Evolutionary conservation across 2,888 invertebrate genomes (phyloP).

Genomic region (Caenorhabditis zanzibari): DNA sequence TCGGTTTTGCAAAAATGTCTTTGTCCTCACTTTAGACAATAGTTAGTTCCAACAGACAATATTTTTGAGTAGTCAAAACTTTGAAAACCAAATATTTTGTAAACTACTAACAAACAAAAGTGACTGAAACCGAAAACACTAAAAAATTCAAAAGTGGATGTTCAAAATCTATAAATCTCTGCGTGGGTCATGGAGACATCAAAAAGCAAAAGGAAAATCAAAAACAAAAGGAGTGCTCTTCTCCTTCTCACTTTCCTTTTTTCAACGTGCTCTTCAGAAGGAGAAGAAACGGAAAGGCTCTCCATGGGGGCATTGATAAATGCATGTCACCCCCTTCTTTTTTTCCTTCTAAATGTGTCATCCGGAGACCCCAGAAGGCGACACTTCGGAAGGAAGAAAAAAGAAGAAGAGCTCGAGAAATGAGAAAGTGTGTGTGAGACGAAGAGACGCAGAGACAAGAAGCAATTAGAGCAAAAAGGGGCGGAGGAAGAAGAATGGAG

Average conservation of each 20-base stretch:
- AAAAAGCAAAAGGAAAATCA: conserved; percentile 5
- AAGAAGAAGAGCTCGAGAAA: not conserved
- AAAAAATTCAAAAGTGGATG: too few relatives aligned
- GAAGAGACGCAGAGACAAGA: conserved; percentile 45
- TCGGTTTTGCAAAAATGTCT: too few relatives aligned
- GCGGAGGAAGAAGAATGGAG: not conserved
- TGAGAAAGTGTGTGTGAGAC: not conserved
- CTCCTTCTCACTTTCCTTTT: not conserved
- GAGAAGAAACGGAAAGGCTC: conserved; percentile 15
- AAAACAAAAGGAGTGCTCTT: conserved; percentile 39
- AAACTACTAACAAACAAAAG: too few relatives aligned
- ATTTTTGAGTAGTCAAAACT: too few relatives aligned
- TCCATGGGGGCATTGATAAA: conserved; percentile 56
- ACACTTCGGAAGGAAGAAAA: conserved; percentile 21
- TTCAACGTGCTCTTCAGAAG: conserved; percentile 2
- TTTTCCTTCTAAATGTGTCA: conserved; percentile 52
- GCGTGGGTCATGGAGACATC: conserved; percentile 18
- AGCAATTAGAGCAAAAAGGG: conserved; percentile 56
- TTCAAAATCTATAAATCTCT: not conserved
- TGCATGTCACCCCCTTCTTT: conserved; percentile 58
- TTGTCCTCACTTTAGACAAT: too few relatives aligned
- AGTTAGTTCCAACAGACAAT: too few relatives aligned
- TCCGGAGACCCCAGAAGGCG: conserved; percentile 45
- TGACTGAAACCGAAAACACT: too few relatives aligned
- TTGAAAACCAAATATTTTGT: too few relatives aligned